Conservation (phyloP, 2,113 vertebrate species). For the Leptocoma aspasia region DNA sequence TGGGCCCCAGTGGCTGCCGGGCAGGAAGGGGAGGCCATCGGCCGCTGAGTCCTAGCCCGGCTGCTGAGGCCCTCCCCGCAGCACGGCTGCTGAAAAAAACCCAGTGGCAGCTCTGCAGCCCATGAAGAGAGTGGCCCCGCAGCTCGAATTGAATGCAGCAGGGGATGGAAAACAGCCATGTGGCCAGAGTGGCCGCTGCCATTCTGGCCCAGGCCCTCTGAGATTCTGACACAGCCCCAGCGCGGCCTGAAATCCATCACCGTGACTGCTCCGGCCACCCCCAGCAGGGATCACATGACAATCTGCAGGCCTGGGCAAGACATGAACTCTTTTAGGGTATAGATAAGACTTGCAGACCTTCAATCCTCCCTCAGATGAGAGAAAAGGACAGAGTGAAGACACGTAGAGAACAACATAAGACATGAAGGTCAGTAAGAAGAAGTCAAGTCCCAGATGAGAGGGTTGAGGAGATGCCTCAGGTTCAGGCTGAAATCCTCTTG, state of each 20-base stretch:
- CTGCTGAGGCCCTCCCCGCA: not conserved
- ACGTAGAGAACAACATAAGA: not conserved
- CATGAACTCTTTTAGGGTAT: not conserved
- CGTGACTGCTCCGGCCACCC: not conserved
- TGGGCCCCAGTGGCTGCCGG: not conserved
- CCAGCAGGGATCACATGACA: not conserved
- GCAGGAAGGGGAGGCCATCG: not conserved
- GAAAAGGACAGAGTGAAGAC: not conserved
- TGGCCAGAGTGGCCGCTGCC: rapidly evolving
- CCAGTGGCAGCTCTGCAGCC: not conserved
- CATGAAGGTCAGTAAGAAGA: not conserved
- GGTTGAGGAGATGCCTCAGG: not conserved
- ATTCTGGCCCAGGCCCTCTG: not conserved
- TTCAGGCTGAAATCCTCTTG: not conserved
- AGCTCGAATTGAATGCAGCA: not conserved
- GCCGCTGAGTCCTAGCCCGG: not conserved
- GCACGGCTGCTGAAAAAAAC: not conserved
- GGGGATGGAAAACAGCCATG: not conserved
- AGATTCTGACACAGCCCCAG: not conserved
- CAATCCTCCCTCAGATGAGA: not conserved
- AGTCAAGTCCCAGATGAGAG: not conserved
- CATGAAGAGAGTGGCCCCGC: not conserved
- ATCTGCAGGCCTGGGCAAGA: not conserved
- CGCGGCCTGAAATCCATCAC: not conserved
- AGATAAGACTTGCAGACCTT: not conserved